Evolutionary conservation across 2,113 vertebrate genomes (phyloP).

Genomic region (Felis chaus): DNA sequence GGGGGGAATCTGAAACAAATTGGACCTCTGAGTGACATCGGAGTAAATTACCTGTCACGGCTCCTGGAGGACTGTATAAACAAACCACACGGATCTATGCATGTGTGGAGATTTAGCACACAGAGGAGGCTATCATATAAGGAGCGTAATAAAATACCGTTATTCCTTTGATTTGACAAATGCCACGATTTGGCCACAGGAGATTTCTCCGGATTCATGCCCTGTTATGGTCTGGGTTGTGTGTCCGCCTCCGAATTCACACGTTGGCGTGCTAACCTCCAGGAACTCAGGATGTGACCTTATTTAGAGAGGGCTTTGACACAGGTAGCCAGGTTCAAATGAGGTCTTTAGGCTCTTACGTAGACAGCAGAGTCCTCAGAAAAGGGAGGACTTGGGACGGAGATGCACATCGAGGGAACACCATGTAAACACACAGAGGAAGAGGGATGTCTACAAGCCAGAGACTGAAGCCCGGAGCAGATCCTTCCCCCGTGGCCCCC

Average conservation of each 20-base stretch:
- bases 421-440: neutral
- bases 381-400: neutral
- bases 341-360: neutral
- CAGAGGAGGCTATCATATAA: neutral
- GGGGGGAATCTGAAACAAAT: neutral
- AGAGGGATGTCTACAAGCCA: neutral
- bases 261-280: neutral
- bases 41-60: neutral
- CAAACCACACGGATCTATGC: too few species aligned
- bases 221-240: neutral
- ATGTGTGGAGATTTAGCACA: neutral
- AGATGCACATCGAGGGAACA: neutral
- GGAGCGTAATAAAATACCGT: too few species aligned
- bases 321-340: neutral
- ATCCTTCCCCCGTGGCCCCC: neutral
- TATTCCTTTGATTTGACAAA: neutral
- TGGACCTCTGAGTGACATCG: neutral
- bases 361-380: neutral
- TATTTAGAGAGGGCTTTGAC: neutral
- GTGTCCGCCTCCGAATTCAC: neutral
- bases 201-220: neutral
- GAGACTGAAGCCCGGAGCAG: neutral
- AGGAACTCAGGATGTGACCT: neutral
- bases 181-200: neutral
- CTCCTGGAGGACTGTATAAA: neutral